Conservation (phyloP, 2,113 vertebrate species). For the Caloenas nicobarica region DNA sequence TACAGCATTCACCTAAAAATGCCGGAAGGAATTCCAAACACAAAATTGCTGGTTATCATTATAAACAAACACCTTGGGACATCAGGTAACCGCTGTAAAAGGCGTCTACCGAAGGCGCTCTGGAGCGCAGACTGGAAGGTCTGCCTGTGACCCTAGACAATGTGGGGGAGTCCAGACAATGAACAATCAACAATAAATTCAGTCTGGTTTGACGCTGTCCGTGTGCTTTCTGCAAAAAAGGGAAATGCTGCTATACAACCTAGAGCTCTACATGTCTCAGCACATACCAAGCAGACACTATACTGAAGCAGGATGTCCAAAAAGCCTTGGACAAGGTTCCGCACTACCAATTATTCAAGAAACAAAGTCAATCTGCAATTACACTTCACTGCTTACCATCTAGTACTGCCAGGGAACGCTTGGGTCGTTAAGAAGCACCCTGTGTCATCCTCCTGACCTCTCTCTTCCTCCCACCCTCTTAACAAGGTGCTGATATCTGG, state of each 20-base stretch:
- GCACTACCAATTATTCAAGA: neutral
- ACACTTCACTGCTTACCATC: neutral
- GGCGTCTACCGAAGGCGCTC: too few species aligned
- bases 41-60: neutral
- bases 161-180: neutral
- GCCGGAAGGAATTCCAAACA: neutral
- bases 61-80: neutral
- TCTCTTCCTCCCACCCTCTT: neutral
- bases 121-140: neutral
- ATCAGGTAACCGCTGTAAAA: neutral
- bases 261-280: fast-evolving
- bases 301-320: neutral
- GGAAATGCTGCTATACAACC: neutral
- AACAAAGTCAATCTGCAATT: neutral
- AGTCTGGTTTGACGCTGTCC: neutral
- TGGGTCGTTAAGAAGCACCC: fast-evolving
- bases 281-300: too few species aligned
- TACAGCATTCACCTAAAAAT: neutral
- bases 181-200: neutral
- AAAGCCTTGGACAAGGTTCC: neutral
- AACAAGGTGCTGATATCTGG: neutral
- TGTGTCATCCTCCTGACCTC: too few species aligned
- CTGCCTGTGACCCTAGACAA: neutral
- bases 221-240: neutral
- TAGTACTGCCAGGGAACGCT: neutral